Base-by-base conservation (phyloP, 2,888 invertebrate species). In the Acanthosepion lycidas region DNA sequence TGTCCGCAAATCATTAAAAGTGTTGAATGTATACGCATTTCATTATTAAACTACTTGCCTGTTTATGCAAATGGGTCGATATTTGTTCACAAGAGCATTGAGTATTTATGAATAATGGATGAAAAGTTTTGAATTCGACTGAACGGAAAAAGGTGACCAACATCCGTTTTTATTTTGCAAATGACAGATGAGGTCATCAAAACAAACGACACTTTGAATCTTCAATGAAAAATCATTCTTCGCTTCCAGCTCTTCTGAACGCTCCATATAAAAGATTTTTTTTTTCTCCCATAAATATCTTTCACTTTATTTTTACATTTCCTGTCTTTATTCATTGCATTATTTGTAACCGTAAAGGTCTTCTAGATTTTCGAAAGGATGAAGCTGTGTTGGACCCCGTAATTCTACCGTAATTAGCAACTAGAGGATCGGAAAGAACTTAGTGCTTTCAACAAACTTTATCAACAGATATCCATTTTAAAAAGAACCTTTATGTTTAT, bases 141-240 rank as follows among this genome's bases (percentile, higher is more conserved):
- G n/a, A 78, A 78, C 78, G 12, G 78, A 33, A 15, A 78, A 78
- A 33, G n/a, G 78, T 78, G n/a, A 78, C 9, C 78, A 78, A 28
- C n/a, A n/a, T 78, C 78, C 78, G 78, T 9, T 78, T n/a, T 78
- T 8, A 78, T n/a, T n/a, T 8, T n/a, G 78, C n/a, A 28, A 78
- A n/a, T 78, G 78, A n/a, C 78, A 78, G 78, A 78, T 78, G 78
- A 78, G 78, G 78, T 78, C 78, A 78, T 78, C 78, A 8, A 78
- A 78, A n/a, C 78, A 78, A 28, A 6, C 78, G 9, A 9, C n/a
- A n/a, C 3, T 28, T n/a, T 78, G 78, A 78, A 78, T 78, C 26
- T 78, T 78, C n/a, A 78, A 78, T 78, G 78, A 78, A 78, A 78
- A 6, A 9, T 78, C 28, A 78, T 78, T 78, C 12, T 78, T 78